Conservation (phyloP, 35 echinoderm and acorn worm genomes). For the Heliocidaris tuberculata region DNA sequence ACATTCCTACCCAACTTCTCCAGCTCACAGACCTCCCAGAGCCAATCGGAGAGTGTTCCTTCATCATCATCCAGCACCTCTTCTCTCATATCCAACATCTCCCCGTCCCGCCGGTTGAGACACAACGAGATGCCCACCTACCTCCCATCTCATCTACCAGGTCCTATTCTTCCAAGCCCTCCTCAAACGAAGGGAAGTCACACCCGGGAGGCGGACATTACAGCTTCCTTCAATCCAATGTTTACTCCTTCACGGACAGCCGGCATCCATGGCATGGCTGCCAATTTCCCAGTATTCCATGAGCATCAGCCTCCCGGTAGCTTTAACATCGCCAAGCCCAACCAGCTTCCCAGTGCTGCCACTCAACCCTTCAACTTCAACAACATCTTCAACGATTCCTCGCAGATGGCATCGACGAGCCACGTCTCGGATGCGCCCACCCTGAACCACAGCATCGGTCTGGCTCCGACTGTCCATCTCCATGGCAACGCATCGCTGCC, state of each 20-base stretch:
- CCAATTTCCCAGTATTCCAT: conserved; percentile 70
- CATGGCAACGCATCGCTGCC: conserved; percentile 56
- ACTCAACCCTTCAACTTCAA: conserved; percentile 58
- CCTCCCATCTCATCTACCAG: conserved; percentile 48
- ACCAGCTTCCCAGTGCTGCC: conserved; percentile 36
- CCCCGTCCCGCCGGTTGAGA: conserved; percentile 44
- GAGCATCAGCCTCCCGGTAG: conserved; percentile 57
- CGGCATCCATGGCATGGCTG: conserved; percentile 49
- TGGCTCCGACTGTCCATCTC: conserved; percentile 42
- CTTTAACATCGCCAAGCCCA: conserved; percentile 66
- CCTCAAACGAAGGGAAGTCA: conserved; percentile 50
- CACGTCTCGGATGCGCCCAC: conserved; percentile 39
- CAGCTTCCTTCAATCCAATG: conserved; percentile 67
- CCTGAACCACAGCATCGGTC: conserved; percentile 30
- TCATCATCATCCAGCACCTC: conserved; percentile 49
- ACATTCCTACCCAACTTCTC: conserved; percentile 43
- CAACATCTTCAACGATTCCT: conserved; percentile 61
- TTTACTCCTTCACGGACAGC: conserved; percentile 46
- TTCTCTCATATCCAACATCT: conserved; percentile 55
- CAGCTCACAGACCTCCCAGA: conserved; percentile 40
- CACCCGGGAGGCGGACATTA: conserved; percentile 62
- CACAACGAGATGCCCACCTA: conserved; percentile 67
- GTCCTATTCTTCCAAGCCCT: conserved; percentile 62
- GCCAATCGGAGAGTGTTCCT: conserved; percentile 16
- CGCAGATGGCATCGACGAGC: conserved; percentile 7